A percentile compares a stretch with the other conserved stretches of the same genome.
phyloP scores from a whole-genome alignment of 2,113 vertebrate species.

The Cinclus cinclus region DNA sequence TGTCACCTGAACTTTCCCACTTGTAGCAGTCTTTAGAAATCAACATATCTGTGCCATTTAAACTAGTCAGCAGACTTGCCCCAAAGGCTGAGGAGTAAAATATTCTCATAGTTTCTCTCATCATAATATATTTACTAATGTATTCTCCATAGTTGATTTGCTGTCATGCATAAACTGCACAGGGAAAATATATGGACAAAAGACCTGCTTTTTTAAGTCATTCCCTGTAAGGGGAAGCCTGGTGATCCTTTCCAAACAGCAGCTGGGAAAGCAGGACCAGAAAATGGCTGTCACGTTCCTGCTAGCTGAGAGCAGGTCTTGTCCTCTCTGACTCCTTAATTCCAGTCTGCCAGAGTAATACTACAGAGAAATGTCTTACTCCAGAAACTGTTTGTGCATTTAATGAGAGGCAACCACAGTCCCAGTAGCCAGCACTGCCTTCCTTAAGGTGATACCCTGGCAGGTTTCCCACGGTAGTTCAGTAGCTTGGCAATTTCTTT shows the following conservation, averaged over 20 bases:
- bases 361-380: conserved; percentile 52
- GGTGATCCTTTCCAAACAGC: conserved; percentile 7
- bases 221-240: neutral
- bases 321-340: conserved; percentile 28
- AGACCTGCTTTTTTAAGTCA: neutral
- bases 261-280: conserved; percentile 7
- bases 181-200: neutral
- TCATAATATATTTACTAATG: neutral
- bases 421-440: conserved; percentile 43
- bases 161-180: neutral
- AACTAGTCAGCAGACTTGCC: neutral
- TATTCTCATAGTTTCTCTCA: neutral
- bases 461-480: conserved; percentile 59
- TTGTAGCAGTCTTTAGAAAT: neutral
- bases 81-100: neutral
- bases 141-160: neutral
- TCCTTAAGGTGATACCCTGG: conserved; percentile 60
- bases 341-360: conserved; percentile 8
- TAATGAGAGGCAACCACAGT: conserved; percentile 58
- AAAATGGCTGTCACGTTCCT: conserved; percentile 32
- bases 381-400: conserved; percentile 33
- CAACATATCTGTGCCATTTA: neutral
- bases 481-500: conserved; percentile 64
- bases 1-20: neutral
- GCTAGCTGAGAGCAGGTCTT: conserved; percentile 22